Base-by-base conservation (phyloP, 2,888 invertebrate species). In the Ischnus inquisitorius region DNA sequence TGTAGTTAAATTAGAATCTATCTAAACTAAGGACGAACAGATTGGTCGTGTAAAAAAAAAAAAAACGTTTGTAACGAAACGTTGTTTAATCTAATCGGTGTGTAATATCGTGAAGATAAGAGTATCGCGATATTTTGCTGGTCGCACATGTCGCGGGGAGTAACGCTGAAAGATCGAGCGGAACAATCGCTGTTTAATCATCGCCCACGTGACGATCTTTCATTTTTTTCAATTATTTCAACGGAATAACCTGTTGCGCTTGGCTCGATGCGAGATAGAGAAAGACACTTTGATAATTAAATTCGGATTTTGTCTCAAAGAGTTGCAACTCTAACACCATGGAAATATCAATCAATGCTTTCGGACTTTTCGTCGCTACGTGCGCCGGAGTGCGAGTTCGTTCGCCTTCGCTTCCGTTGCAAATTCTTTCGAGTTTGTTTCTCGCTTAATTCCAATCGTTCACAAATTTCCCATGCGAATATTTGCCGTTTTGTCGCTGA, bases 11-110 rank as follows among this genome's bases (percentile, higher is more conserved):
- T 51, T 69, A 69, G 0, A 69, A 28, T 67, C 34, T 28, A 48
- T 46, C 71, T 22, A 22, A 39, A n/a, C 10, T 19, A 16, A 39
- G 34, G 62, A 12, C 14, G 14, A 65, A 78, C 82, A 82, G 72
- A 82, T 82, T 78, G 82, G 41, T 16, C 60, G 71, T 51, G 34
- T 51, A 57, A 19, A 57, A 65, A 39, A 34, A 16, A 19, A 57
- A 41, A n/a, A n/a, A n/a, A n/a, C n/a, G n/a, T n/a, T n/a, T n/a
- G 14, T 34, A 54, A 12, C n/a, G 72, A 43, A 79, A 82, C 68
- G 51, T 79, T 75, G 28, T 79, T 34, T 75, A 82, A 82, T 82
- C 82, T 82, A 82, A 82, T 82, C 82, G 64, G 22, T 62, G 57
- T 43, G 48, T 75, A 75, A 82, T 82, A 69, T 74, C 62, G 51